A percentile compares a stretch with the other conserved stretches of the same genome.
phyloP scores from a whole-genome alignment of 2,888 invertebrate species.

The Ectemnius cavifrons region DNA sequence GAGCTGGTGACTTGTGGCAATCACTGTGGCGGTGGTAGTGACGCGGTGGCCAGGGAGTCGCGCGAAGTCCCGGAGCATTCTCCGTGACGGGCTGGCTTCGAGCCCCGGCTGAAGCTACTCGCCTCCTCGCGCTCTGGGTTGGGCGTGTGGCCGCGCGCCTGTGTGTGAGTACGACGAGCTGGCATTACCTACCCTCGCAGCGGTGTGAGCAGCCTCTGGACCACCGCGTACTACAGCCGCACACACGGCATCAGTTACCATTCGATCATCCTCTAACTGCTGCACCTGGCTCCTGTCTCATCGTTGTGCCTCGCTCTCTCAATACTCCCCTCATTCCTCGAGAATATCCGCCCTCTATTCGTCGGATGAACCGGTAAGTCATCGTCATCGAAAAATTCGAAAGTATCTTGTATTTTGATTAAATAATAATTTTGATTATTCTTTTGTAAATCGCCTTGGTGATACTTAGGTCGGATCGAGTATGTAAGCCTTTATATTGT shows the following conservation, averaged over 20 bases:
- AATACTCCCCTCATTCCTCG: no score
- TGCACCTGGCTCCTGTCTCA: no score
- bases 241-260: slow-evolving; percentile 4
- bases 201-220: background rate
- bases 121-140: slow-evolving; percentile 45
- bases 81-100: slow-evolving; percentile 65
- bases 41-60: slow-evolving; percentile 59
- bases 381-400: no score
- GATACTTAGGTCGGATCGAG: no score
- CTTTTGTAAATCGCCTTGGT: no score
- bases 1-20: slow-evolving; percentile 38
- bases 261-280: background rate
- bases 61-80: slow-evolving; percentile 67
- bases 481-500: no score
- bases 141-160: slow-evolving; percentile 26
- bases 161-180: slow-evolving; percentile 23
- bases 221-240: slow-evolving; percentile 16
- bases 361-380: no score
- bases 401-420: no score
- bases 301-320: no score
- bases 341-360: no score
- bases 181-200: slow-evolving; percentile 23
- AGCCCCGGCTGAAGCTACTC: slow-evolving; percentile 60
- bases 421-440: no score
- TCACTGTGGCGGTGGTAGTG: slow-evolving; percentile 47